These are phyloP conservation scores for Rhagium mordax DNA, from an alignment of 2,888 invertebrate genomes.

Conservation along the genomic window DNA sequence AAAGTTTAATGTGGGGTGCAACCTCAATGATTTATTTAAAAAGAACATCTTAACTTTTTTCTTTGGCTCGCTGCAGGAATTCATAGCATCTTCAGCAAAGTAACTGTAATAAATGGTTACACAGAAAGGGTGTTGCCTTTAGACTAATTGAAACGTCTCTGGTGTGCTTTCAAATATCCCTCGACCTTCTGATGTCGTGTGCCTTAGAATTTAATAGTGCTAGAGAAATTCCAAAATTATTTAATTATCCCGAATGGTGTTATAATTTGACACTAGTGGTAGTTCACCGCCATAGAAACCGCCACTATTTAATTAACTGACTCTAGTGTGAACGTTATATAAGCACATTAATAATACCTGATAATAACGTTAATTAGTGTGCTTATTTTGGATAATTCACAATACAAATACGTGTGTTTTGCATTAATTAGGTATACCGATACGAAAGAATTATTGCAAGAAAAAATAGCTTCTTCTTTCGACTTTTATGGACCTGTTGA, in stretches of 20 bases:
- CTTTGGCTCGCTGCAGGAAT: neutral
- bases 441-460: too few relatives aligned
- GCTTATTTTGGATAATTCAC: too few relatives aligned
- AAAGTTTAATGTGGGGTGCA: neutral
- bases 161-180: constrained; percentile 8
- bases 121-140: constrained; percentile 46
- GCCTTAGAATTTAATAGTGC: constrained; percentile 2
- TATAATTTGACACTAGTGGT: neutral
- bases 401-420: too few relatives aligned
- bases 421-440: too few relatives aligned
- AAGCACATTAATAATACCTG: too few relatives aligned
- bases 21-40: neutral
- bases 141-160: constrained; percentile 26
- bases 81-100: constrained; percentile 10
- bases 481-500: too few relatives aligned
- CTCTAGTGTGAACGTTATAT: neutral
- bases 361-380: too few relatives aligned
- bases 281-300: neutral
- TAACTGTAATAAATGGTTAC: constrained; percentile 41
- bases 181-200: constrained; percentile 11
- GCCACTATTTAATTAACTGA: neutral
- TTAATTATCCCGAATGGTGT: neutral
- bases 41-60: neutral
- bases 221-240: neutral
- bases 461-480: too few relatives aligned